Percentiles rank a stretch among this genome's conserved stretches.
These are phyloP conservation scores for Melanotaenia trifasciata DNA, from an alignment of 2,797 vertebrate species.

Conservation along the genomic window DNA sequence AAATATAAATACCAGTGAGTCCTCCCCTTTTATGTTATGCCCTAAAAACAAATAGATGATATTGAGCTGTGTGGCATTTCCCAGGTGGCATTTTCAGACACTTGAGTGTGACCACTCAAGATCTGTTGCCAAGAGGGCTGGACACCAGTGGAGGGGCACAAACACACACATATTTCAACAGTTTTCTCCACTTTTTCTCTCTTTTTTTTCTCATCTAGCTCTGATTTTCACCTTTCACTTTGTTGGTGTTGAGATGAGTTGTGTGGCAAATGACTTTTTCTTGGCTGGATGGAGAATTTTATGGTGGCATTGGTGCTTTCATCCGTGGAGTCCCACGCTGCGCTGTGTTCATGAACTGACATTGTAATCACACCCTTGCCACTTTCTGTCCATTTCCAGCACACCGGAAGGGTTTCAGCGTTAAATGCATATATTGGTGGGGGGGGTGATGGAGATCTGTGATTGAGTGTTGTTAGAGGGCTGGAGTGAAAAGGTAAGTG, in stretches of 20 bases:
- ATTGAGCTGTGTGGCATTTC: slow-evolving; percentile 62
- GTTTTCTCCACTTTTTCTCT: slow-evolving; percentile 10
- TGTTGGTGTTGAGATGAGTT: slow-evolving; percentile 5
- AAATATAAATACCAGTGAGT: slow-evolving; percentile 26
- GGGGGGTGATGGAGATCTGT: slow-evolving; percentile 51
- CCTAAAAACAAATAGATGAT: slow-evolving; percentile 66
- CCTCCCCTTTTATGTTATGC: slow-evolving; percentile 41
- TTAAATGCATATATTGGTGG: slow-evolving; percentile 54
- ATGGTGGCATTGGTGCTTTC: slow-evolving; percentile 58
- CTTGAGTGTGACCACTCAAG: slow-evolving; percentile 48
- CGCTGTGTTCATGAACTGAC: slow-evolving; percentile 68
- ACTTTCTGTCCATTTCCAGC: slow-evolving; percentile 58
- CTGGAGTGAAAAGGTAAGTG: slow-evolving; percentile 40
- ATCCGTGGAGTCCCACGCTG: slow-evolving; percentile 62
- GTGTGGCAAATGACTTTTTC: slow-evolving; percentile 61
- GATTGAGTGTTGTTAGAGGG: slow-evolving; percentile 34
- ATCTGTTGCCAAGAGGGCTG: slow-evolving; percentile 22
- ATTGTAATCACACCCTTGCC: slow-evolving; percentile 65
- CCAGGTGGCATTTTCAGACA: slow-evolving; percentile 56
- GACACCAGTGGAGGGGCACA: slow-evolving; percentile 36
- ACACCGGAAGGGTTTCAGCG: slow-evolving; percentile 25
- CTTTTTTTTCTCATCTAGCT: slow-evolving; percentile 24
- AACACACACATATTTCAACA: neutral
- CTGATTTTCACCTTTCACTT: slow-evolving; percentile 11
- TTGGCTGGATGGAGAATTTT: slow-evolving; percentile 64